A percentile compares a stretch with the other conserved stretches of the same genome.
Evolutionary conservation across 1,140 invertebrate genomes (phyloP).

Genomic region (Eufriesea mexicana): DNA sequence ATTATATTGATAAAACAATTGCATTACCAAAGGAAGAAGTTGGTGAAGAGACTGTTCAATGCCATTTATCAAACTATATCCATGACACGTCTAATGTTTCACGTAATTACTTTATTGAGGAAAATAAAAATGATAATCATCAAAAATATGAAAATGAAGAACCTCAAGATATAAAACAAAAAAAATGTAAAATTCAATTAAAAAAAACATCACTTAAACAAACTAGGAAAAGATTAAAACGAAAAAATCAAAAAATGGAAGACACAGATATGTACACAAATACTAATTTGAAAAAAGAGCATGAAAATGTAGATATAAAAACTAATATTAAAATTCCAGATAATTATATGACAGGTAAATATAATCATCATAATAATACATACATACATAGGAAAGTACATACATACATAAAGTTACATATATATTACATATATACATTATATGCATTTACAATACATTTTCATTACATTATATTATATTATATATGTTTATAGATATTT

Average conservation of each 20-base stretch:
- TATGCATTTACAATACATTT: too few relatives aligned
- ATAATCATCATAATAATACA: background rate
- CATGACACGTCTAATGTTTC: slow-evolving; percentile 57
- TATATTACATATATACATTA: too few relatives aligned
- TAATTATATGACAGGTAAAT: slow-evolving; percentile 80
- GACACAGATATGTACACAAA: slow-evolving; percentile 59
- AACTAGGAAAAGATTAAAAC: slow-evolving; percentile 72
- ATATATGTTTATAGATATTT: too few relatives aligned
- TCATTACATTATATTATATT: too few relatives aligned
- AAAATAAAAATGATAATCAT: slow-evolving; percentile 38
- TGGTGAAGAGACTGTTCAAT: slow-evolving; percentile 61
- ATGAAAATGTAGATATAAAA: slow-evolving; percentile 63
- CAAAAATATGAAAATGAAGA: slow-evolving; percentile 56
- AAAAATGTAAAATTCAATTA: slow-evolving; percentile 65
- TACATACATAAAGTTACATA: background rate
- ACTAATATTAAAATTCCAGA: slow-evolving; percentile 76
- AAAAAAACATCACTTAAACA: slow-evolving; percentile 70
- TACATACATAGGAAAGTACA: background rate
- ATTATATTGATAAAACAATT: slow-evolving; percentile 67
- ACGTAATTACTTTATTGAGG: slow-evolving; percentile 59
- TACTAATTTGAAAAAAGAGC: slow-evolving; percentile 67
- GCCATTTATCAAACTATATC: slow-evolving; percentile 66
- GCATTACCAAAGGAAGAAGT: slow-evolving; percentile 68
- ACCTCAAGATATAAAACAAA: slow-evolving; percentile 58
- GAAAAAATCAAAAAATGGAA: slow-evolving; percentile 71